Base-by-base conservation (phyloP, 2,113 vertebrate species). In the Istiophorus platypterus region DNA sequence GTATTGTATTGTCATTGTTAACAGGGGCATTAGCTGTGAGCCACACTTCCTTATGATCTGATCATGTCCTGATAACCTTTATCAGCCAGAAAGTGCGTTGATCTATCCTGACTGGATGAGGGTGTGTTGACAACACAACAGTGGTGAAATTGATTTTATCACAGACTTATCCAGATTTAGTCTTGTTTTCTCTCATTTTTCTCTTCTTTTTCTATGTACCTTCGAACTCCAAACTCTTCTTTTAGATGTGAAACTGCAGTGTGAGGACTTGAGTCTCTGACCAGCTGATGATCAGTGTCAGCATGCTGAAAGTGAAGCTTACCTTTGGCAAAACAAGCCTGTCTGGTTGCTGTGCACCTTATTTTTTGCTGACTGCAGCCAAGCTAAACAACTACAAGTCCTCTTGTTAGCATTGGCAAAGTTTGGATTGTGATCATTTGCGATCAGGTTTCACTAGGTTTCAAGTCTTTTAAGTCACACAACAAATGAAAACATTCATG, bases 281-380 rank as follows among this genome's bases (percentile, higher is more conserved):
- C 29, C 20, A 22, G 58, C 73, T 75, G 78, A 72, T 3, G 0
- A 22, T 88, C 65, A 78, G 49, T 49, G 27, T 62, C 70, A 72
- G 27, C 17, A 0, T 24, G 75, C 52, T 61, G 27, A 81, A 77
- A 82, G 77, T 77, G 63, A 77, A 85, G 39, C 4, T 80, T 47
- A 62, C 17, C 39, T 69, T 73, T 47, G 31, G 57, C 27, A 63
- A 82, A 93, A 92, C 88, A 88, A 81, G 91, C 83, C 81, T 10
- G 49, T 92, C 90, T 52, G 58, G 85, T 91, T 91, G 29, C 39
- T 17, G 26, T 18, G 54, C 20, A 1, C 37, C 22, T 51, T 47
- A 58, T 63, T 79, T 79, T 82, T 63, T 73, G 11, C 26, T n/a
- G 65, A 51, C 76, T 75, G 42, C 27, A 49, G 24, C 10, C 49